These are phyloP conservation scores for Drosophila phalerata DNA, from an alignment of 2,888 invertebrate genomes.

Conservation along the genomic window DNA sequence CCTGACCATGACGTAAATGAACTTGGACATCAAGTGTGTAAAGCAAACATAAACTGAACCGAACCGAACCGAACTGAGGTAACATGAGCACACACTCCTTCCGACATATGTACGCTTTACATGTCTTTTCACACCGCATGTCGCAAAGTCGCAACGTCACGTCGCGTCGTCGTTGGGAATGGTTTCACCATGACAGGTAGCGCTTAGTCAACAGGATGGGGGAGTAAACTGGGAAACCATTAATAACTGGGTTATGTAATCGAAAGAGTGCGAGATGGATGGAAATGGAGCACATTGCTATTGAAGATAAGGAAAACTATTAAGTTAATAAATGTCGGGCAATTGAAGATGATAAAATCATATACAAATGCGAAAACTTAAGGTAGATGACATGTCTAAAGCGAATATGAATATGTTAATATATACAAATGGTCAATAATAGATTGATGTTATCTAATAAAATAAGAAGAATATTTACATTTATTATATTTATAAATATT, in stretches of 20 bases:
- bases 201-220: slow-evolving; percentile 4
- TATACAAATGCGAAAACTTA: slow-evolving; percentile 7
- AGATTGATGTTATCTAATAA: too few species aligned
- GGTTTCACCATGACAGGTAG: slow-evolving; percentile 18
- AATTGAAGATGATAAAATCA: slow-evolving; percentile 8
- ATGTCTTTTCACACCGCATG: slow-evolving; percentile 63
- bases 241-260: slow-evolving; percentile 76
- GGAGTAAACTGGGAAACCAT: slow-evolving; percentile 54
- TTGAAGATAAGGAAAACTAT: slow-evolving; percentile 4
- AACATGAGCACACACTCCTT: slow-evolving; percentile 17
- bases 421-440: background rate
- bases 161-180: slow-evolving; percentile 21
- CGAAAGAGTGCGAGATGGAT: slow-evolving; percentile 40
- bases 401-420: background rate
- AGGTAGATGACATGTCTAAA: background rate
- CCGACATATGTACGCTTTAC: slow-evolving; percentile 52
- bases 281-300: slow-evolving; percentile 5
- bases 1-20: slow-evolving; percentile 74
- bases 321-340: slow-evolving; percentile 7
- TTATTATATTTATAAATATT: background rate
- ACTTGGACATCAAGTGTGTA: slow-evolving; percentile 44
- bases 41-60: slow-evolving; percentile 19
- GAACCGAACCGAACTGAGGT: slow-evolving; percentile 3
- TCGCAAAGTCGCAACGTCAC: slow-evolving; percentile 76
- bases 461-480: too few species aligned